These are phyloP conservation scores for Pterophyllum scalare DNA, from an alignment of 2,113 vertebrate species.

Conservation along the genomic window DNA sequence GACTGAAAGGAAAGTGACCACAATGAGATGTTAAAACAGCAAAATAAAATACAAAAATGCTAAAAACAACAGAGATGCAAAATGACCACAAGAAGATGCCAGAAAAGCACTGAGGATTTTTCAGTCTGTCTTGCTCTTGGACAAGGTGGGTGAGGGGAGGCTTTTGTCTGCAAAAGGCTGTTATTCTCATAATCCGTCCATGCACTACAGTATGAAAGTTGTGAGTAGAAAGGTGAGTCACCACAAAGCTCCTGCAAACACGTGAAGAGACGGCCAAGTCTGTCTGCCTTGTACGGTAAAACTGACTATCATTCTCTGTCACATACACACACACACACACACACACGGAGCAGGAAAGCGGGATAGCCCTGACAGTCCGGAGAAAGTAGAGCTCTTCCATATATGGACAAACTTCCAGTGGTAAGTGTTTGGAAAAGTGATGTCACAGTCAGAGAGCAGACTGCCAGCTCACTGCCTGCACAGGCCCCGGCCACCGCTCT, in stretches of 20 bases:
- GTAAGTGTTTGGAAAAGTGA: constrained; percentile 81
- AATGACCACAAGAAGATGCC: too few species aligned
- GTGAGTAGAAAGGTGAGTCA: constrained; percentile 55
- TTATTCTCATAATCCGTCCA: background rate
- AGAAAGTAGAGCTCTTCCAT: constrained; percentile 77
- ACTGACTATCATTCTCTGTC: constrained; percentile 23
- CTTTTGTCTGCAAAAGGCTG: background rate
- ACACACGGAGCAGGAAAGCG: constrained; percentile 33
- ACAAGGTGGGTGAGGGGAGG: background rate
- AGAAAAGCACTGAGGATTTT: too few species aligned
- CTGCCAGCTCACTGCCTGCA: constrained; percentile 62
- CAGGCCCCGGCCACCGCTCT: constrained; percentile 30
- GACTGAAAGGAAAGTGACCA: background rate
- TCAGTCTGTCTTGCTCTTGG: background rate
- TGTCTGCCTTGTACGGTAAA: constrained; percentile 82
- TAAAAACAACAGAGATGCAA: too few species aligned
- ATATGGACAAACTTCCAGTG: constrained; percentile 80
- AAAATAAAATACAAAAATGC: background rate
- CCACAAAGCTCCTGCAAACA: constrained; percentile 44
- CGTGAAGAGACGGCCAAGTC: constrained; percentile 53
- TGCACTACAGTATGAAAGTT: background rate
- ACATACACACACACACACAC: background rate
- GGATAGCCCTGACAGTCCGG: constrained; percentile 51
- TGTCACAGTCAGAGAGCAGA: constrained; percentile 71
- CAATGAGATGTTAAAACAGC: background rate